These are phyloP conservation scores for Miichthys miiuy DNA, from an alignment of 2,797 vertebrate genomes.

Conservation along the genomic window DNA sequence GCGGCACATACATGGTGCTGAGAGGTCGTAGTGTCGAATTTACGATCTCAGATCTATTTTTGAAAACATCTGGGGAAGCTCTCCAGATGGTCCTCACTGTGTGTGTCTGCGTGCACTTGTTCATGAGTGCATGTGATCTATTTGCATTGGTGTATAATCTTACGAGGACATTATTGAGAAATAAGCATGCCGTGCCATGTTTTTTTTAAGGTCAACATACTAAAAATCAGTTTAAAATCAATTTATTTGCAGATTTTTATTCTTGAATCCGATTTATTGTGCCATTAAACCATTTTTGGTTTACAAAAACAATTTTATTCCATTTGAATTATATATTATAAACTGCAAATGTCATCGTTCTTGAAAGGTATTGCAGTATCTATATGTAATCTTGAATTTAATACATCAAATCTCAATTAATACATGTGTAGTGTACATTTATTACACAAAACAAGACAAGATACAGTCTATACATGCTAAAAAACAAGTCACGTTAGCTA, in stretches of 20 bases:
- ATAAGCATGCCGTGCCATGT: neutral
- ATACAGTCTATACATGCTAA: neutral
- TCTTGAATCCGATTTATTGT: too few species aligned
- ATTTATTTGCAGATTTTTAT: neutral
- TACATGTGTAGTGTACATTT: neutral
- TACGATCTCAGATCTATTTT: constrained; percentile 62
- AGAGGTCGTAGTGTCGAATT: constrained; percentile 56
- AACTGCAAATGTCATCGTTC: neutral
- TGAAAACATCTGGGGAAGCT: constrained; percentile 59
- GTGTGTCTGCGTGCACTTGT: neutral
- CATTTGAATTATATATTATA: neutral
- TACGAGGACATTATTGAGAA: constrained; percentile 18
- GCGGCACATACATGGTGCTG: constrained; percentile 17
- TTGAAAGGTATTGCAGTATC: neutral
- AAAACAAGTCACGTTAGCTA: neutral
- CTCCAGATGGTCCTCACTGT: neutral
- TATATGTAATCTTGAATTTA: neutral
- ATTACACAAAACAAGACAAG: neutral
- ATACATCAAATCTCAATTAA: neutral
- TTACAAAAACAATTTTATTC: too few species aligned
- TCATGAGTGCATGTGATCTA: constrained; percentile 16
- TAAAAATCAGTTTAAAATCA: neutral
- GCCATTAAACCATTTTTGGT: too few species aligned
- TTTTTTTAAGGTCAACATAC: constrained; percentile 3
- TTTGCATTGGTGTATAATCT: constrained; percentile 32